Percentiles rank a stretch among this genome's conserved stretches.
These are phyloP conservation scores for Gasteruption jaculator DNA, from an alignment of 2,888 invertebrate genomes.

Conservation along the genomic window DNA sequence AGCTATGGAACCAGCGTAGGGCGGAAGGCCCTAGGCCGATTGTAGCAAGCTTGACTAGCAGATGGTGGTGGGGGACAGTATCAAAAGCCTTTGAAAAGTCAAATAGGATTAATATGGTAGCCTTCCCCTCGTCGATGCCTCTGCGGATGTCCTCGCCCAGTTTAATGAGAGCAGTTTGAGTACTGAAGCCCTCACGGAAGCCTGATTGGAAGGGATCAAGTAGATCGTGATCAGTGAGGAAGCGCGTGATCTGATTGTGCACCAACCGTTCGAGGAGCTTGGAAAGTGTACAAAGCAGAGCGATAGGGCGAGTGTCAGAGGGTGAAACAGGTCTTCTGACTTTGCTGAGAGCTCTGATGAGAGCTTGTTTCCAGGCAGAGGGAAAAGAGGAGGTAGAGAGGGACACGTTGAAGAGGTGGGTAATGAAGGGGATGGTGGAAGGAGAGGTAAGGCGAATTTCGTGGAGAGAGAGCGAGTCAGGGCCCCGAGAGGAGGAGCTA, in stretches of 20 bases:
- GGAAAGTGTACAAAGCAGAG: no score
- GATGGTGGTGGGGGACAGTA: background rate
- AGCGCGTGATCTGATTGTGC: background rate
- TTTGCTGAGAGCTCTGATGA: no score
- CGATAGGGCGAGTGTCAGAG: no score
- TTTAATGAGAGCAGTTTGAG: slow-evolving; percentile 8
- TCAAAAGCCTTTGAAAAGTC: slow-evolving; percentile 7
- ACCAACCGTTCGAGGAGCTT: background rate
- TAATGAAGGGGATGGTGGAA: no score
- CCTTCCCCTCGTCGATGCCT: background rate
- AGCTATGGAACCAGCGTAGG: background rate
- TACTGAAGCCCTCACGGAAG: background rate
- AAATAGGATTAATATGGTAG: slow-evolving; percentile 11
- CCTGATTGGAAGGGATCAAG: slow-evolving; percentile 11
- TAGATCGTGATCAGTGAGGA: background rate
- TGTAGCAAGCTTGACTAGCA: background rate
- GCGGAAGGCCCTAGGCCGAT: background rate
- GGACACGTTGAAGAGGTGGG: no score
- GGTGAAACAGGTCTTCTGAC: no score
- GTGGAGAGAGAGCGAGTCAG: no score
- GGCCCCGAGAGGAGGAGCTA: no score
- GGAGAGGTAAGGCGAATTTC: no score
- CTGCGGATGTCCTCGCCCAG: slow-evolving; percentile 1
- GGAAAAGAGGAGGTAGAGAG: no score
- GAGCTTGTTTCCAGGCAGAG: no score